Base-by-base conservation (phyloP, 2,888 invertebrate genomes). In the Morpho helenor region DNA sequence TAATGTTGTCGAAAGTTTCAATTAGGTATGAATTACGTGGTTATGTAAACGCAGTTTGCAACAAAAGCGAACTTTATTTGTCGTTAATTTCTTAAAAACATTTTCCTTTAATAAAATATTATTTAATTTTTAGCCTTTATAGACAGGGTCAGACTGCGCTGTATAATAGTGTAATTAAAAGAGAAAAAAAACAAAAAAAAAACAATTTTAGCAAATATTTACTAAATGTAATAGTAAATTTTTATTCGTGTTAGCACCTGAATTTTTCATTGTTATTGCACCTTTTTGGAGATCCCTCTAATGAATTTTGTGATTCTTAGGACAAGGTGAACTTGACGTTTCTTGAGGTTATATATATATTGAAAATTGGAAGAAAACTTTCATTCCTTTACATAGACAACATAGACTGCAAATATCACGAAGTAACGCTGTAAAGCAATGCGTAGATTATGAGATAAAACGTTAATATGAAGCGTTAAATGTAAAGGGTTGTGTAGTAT, bases 401-500 rank as follows among this genome's bases (percentile, higher is more conserved):
- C 16, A 16, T 68, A 56, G 64, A 68, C 65, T 69, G 60, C 60
- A 16, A 42, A 39, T 49, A 7, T 55, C 22, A 8, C 31, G 50
- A 50, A 48, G 10, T 55, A 56, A 57, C 61, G 46, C 48, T 48
- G 39, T 42, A 52, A 46, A 55, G 31, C 31, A 31, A 31, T 31
- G 31, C 31, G 31, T 31, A 31, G 5, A 31, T 31, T 31, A 31
- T 31, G 31, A 31, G 31, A 31, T 31, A 31, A 31, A 5, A 5
- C 31, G 31, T 31, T 31, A 31, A 31, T 31, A 31, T 31, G 3
- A 31, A 31, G 31, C 31, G 31, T 2, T 84, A 85, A 84, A 83
- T 87, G 87, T 80, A 74, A 82, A 82, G 82, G 85, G 90, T 90
- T 91, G 88, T 90, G 88, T 83, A 78, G 82, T 80, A 84, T 82